phyloP scores from a whole-genome alignment of 23 tunicate genomes.

The Phallusia fumigata region DNA sequence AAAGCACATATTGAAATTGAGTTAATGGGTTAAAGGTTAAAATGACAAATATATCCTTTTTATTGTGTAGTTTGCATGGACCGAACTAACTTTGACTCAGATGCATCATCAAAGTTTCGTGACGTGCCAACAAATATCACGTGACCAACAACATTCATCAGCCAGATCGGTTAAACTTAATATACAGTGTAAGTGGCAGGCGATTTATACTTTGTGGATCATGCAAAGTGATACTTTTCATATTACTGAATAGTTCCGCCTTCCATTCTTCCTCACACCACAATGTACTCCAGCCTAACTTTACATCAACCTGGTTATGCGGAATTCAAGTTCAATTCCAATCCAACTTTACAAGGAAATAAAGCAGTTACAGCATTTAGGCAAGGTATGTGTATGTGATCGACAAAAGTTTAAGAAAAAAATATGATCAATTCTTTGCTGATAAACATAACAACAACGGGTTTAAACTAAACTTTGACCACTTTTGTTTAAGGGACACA shows the following conservation, averaged over 20 bases:
- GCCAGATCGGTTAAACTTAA: neutral
- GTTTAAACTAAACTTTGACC: no score
- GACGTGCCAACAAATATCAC: neutral
- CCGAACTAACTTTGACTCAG: neutral
- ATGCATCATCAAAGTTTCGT: neutral
- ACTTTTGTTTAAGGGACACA: no score
- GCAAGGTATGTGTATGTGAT: neutral
- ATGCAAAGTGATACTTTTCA: no score
- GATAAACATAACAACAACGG: no score
- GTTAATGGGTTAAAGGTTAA: no score
- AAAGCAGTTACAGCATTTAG: neutral
- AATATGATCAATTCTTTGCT: no score
- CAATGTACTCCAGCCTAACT: neutral
- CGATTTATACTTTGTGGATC: no score
- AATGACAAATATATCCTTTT: no score
- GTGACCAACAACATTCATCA: neutral
- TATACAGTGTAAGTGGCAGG: neutral
- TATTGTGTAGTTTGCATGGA: neutral
- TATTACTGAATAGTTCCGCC: neutral
- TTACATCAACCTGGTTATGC: neutral
- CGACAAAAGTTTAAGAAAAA: no score
- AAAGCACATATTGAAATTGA: no score
- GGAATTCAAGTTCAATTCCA: neutral
- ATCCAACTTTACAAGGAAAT: neutral
- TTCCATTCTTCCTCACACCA: neutral